Evolutionary conservation across 1,140 invertebrate genomes (phyloP).

Genomic region (Scylla paramamosain): DNA sequence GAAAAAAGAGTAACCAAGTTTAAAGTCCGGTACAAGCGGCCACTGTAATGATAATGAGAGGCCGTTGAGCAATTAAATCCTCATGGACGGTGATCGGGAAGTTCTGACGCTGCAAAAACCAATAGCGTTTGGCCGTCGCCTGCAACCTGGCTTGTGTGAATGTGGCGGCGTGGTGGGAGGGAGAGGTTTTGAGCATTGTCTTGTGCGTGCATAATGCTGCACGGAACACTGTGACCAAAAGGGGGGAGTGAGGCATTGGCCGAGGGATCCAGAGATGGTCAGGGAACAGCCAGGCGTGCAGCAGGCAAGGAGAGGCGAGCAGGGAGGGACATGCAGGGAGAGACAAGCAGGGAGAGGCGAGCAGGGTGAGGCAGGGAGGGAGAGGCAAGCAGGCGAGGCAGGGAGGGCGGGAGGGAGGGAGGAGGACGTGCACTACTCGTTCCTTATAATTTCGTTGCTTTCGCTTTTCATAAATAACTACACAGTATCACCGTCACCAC

Average conservation of each 20-base stretch:
- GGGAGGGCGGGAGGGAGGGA: too few species aligned
- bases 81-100: background rate
- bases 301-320: background rate
- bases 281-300: background rate
- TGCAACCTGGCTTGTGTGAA: background rate
- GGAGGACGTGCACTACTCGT: too few species aligned
- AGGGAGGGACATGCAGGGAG: background rate
- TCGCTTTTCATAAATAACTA: too few species aligned
- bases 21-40: conserved; percentile 35
- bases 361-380: too few species aligned
- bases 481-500: background rate
- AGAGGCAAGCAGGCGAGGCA: too few species aligned
- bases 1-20: background rate
- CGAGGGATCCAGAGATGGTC: conserved; percentile 26
- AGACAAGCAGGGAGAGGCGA: too few species aligned
- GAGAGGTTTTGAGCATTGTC: conserved; percentile 45
- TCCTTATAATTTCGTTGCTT: too few species aligned
- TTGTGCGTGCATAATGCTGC: conserved; percentile 47
- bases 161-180: background rate
- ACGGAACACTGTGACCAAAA: conserved; percentile 28
- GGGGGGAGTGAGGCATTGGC: conserved; percentile 41
- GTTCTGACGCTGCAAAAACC: background rate
- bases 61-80: conserved; percentile 32
- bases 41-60: conserved; percentile 26
- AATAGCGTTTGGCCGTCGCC: background rate